Base-by-base conservation (phyloP, 2,797 vertebrate species). In the Thaleichthys pacificus region DNA sequence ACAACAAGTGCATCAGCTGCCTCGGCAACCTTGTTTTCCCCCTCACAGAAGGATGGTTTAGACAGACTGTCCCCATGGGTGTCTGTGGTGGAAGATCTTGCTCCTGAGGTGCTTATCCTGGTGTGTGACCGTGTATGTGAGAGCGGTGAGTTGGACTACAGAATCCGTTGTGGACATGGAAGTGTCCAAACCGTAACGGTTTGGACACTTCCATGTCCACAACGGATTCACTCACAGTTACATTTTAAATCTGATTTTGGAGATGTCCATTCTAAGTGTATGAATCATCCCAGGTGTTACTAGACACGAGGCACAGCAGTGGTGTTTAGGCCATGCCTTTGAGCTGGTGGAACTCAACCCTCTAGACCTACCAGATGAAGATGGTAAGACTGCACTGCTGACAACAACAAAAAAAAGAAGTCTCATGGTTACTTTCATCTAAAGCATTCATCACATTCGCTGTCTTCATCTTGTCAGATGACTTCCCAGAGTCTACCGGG, bases 401-500 rank as follows among this genome's bases (percentile, higher is more conserved):
- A 49, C 28, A 4, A n/a, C n/a, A n/a, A n/a, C n/a, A n/a, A n/a
- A n/a, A n/a, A 30, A 30, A 4, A 28, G 4, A 30, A 30, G 28
- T 30, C 2, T 47, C 12, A 47, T 3, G 42, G 11, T 47, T 14
- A 47, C 42, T 14, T 14, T 47, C 9, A 47, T 47, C 11, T 12
- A 2, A 47, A 47, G 42, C 38, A 0, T 64, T 38, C 28, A 1
- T 28, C 66, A 17, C 66, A 57, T 28, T 9, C 56, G 38, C 8
- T 61, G 14, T 51, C 14, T 26, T n/a, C 42, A 19, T 12, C 65
- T 5, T 56, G 17, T 54, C 77, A 99, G 98, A 99, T 86, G 98
- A 99, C 78, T 99, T 99, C 73, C 98, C 98, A 38, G 98, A 99
- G 87, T 97, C 98, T 60, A 99, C 96, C 0, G 98, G 98, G 61